A percentile compares a stretch with the other conserved stretches of the same genome.
These are phyloP conservation scores for Catocala sponsa DNA, from an alignment of 2,888 invertebrate species.

Conservation along the genomic window DNA sequence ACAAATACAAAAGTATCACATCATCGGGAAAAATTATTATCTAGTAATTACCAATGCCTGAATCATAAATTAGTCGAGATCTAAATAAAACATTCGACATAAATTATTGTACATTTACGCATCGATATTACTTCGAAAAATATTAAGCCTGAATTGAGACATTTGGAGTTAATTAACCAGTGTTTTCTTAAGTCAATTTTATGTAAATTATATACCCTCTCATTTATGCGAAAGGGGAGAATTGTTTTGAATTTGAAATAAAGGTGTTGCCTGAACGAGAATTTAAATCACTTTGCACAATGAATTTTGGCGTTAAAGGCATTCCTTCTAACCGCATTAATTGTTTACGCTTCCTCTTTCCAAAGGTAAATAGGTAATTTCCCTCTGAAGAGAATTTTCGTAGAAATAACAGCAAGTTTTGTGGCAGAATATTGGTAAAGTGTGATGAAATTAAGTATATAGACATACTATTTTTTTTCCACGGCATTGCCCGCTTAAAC, in stretches of 20 bases:
- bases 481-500: too few relatives aligned
- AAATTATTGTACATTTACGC: not conserved
- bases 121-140: not conserved
- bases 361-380: too few relatives aligned
- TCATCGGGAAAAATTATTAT: too few relatives aligned
- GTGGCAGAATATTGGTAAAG: too few relatives aligned
- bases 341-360: not conserved
- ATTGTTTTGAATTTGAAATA: constrained; percentile 19
- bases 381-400: too few relatives aligned
- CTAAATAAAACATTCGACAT: not conserved
- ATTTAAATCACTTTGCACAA: constrained; percentile 10
- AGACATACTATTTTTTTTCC: too few relatives aligned
- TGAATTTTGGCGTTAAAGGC: constrained; percentile 4
- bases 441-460: too few relatives aligned
- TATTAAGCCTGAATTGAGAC: not conserved
- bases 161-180: constrained; percentile 7
- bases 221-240: constrained; percentile 13
- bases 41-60: too few relatives aligned
- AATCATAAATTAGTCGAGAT: not conserved
- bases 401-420: too few relatives aligned
- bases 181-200: constrained; percentile 12
- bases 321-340: not conserved
- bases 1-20: too few relatives aligned
- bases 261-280: constrained; percentile 4
- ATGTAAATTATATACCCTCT: constrained; percentile 12